Conservation (phyloP, 2,888 invertebrate species). For the Xestia xanthographa region DNA sequence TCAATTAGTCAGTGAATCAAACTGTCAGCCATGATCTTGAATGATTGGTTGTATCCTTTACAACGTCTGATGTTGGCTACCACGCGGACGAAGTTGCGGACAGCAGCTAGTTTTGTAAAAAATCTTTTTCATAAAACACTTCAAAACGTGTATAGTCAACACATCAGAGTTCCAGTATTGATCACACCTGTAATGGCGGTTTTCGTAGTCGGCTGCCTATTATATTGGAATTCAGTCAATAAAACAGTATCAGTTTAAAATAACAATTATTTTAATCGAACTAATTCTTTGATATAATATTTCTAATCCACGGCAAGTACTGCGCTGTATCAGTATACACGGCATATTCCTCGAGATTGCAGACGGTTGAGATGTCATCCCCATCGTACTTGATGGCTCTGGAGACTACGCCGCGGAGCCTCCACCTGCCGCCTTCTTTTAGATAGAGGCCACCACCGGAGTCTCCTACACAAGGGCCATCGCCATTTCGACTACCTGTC, state of each 20-base stretch:
- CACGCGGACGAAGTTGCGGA: too few species aligned
- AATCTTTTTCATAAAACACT: too few species aligned
- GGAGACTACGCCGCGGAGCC: conserved; percentile 87
- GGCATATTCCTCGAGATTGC: conserved; percentile 91
- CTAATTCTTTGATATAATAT: conserved; percentile 68
- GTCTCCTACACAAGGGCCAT: conserved; percentile 90
- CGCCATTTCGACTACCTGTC: conserved; percentile 85
- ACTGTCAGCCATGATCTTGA: too few species aligned
- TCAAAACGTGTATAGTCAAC: too few species aligned
- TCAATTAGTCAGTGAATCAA: too few species aligned
- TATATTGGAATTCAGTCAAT: neutral
- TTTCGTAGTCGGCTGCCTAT: conserved; percentile 29
- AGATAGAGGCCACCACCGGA: conserved; percentile 90
- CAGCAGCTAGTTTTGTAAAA: too few species aligned
- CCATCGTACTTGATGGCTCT: conserved; percentile 78
- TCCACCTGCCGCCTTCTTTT: conserved; percentile 83
- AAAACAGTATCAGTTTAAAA: conserved; percentile 20
- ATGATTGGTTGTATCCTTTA: too few species aligned
- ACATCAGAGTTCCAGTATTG: too few species aligned
- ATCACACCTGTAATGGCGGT: neutral
- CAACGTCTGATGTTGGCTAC: too few species aligned
- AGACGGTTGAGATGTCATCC: conserved; percentile 77
- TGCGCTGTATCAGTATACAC: conserved; percentile 92
- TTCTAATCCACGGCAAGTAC: conserved; percentile 89
- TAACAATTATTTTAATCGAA: conserved; percentile 61